These are phyloP conservation scores for Hypsibius dujardini DNA, from an alignment of 1,140 invertebrate genomes.

Conservation along the genomic window DNA sequence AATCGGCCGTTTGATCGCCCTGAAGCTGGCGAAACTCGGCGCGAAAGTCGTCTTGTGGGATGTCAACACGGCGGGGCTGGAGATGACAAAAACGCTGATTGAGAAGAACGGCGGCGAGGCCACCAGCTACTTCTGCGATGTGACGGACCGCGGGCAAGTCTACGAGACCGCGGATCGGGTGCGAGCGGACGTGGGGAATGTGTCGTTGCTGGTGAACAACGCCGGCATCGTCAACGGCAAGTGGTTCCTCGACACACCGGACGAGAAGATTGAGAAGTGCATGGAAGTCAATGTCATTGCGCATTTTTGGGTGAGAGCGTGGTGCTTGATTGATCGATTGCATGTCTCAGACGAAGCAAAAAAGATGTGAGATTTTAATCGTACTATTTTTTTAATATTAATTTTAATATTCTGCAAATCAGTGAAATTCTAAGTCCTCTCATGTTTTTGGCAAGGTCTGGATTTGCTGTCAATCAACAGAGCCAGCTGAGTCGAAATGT, in stretches of 20 bases:
- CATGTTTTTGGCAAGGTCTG: too few species aligned
- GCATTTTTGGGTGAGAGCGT: constrained; percentile 35
- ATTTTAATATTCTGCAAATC: too few species aligned
- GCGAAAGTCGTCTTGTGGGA: constrained; percentile 76
- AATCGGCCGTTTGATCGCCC: constrained; percentile 60
- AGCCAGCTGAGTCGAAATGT: too few species aligned
- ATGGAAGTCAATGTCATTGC: constrained; percentile 33
- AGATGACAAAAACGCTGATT: constrained; percentile 24
- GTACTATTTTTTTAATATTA: too few species aligned
- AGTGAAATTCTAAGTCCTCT: too few species aligned
- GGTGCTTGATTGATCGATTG: not conserved
- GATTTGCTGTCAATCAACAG: too few species aligned
- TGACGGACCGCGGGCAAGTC: constrained; percentile 30
- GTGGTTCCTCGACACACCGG: constrained; percentile 31
- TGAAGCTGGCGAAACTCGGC: constrained; percentile 56
- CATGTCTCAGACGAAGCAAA: too few species aligned
- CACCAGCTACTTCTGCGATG: constrained; percentile 28
- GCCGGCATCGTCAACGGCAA: constrained; percentile 35
- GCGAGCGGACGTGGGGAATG: constrained; percentile 28
- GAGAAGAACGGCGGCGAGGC: constrained; percentile 25
- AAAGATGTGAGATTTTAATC: too few species aligned
- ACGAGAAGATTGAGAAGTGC: constrained; percentile 30
- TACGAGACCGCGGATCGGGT: constrained; percentile 31
- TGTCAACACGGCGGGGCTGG: constrained; percentile 46
- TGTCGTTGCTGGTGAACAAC: constrained; percentile 35